A percentile compares a stretch with the other conserved stretches of the same genome.
phyloP scores from a whole-genome alignment of 2,888 invertebrate species.

The Sabellastarte sp. region DNA sequence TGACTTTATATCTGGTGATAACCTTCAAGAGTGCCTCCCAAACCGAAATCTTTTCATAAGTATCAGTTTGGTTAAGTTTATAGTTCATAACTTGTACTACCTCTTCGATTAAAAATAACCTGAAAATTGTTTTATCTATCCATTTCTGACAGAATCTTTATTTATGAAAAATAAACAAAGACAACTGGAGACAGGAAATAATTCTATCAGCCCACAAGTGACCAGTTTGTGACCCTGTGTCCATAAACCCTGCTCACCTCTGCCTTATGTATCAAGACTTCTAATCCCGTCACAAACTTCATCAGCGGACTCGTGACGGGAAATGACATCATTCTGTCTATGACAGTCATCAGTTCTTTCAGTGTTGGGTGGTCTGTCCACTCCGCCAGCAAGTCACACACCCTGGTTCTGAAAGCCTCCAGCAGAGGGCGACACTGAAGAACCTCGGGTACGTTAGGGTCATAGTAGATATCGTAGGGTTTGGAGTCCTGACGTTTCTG shows the following conservation, averaged over 20 bases:
- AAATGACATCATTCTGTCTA: conserved; percentile 64
- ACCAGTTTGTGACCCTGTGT: no score
- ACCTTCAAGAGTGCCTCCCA: no score
- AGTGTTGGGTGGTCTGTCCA: conserved; percentile 92
- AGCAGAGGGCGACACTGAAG: conserved; percentile 73
- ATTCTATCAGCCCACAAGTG: no score
- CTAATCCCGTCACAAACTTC: conserved; percentile 85
- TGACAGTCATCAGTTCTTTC: conserved; percentile 62
- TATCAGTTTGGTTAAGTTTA: no score
- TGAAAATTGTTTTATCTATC: no score
- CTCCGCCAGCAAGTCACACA: conserved; percentile 68
- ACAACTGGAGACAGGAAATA: no score
- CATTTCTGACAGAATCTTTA: no score
- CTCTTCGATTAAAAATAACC: no score
- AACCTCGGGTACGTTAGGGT: conserved; percentile 77
- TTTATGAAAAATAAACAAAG: no score
- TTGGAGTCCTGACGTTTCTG: neutral
- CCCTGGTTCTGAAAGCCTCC: conserved; percentile 66
- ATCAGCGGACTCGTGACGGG: conserved; percentile 80
- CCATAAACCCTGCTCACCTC: conserved; percentile 40
- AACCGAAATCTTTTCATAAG: no score
- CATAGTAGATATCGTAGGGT: conserved; percentile 69
- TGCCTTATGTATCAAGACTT: conserved; percentile 76
- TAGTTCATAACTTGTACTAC: no score
- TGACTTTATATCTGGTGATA: no score